phyloP scores from a whole-genome alignment of 2,113 vertebrate species.

The Phycodurus eques region DNA sequence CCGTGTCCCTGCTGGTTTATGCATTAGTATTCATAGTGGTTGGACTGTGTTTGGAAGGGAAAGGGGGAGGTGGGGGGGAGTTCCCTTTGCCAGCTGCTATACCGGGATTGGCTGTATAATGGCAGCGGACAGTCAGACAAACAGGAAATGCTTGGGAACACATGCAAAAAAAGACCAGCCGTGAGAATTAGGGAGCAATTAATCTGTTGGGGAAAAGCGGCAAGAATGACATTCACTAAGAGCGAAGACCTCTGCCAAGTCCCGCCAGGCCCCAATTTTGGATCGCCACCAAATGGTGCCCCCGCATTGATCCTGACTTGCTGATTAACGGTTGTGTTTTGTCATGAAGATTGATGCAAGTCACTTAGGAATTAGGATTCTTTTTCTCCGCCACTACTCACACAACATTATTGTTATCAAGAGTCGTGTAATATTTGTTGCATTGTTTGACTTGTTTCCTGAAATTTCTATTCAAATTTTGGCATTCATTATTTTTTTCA shows the following conservation, averaged over 20 bases:
- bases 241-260: background rate
- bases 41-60: slow-evolving; percentile 12
- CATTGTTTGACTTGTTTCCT: background rate
- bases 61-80: slow-evolving; percentile 13
- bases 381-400: background rate
- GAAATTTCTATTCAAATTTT: background rate
- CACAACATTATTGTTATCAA: background rate
- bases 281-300: background rate
- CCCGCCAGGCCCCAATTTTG: background rate
- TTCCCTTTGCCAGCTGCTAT: slow-evolving; percentile 56
- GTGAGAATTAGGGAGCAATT: slow-evolving; percentile 22
- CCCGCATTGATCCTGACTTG: background rate
- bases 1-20: slow-evolving; percentile 29
- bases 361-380: background rate
- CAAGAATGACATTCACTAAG: background rate
- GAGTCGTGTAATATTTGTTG: background rate
- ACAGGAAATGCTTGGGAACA: slow-evolving; percentile 38
- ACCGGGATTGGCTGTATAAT: slow-evolving; percentile 37
- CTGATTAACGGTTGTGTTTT: background rate
- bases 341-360: background rate
- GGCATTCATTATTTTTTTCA: background rate
- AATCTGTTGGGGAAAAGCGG: slow-evolving; percentile 20
- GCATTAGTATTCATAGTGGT: slow-evolving; percentile 62
- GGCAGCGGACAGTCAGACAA: slow-evolving; percentile 48
- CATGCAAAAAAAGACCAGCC: background rate